These are phyloP conservation scores for Trachelus iudaicus DNA, from an alignment of 2,888 invertebrate species.

Conservation along the genomic window DNA sequence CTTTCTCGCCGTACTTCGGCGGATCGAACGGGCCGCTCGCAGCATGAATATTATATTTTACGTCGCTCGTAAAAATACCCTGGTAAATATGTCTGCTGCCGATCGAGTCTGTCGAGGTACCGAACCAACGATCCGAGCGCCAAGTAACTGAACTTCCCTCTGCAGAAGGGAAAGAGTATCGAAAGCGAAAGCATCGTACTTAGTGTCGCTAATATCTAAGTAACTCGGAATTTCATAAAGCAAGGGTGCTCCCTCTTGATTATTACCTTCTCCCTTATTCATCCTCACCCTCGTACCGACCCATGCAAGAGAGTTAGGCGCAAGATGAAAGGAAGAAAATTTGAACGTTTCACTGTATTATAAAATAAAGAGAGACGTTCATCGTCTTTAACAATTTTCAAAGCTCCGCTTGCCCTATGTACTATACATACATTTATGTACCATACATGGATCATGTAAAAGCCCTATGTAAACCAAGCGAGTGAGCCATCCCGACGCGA, in stretches of 20 bases:
- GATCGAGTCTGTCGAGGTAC: no score
- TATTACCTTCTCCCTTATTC: neutral
- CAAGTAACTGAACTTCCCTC: no score
- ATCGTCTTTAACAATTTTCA: neutral
- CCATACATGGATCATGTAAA: neutral
- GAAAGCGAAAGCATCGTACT: no score
- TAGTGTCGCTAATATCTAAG: neutral
- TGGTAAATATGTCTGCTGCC: no score
- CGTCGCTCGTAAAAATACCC: no score
- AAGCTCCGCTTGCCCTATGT: neutral
- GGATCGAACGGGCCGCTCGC: no score
- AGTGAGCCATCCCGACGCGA: neutral
- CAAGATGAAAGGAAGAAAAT: slow-evolving; percentile 4
- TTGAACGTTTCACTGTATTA: neutral
- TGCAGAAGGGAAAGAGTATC: no score
- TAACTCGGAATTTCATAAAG: neutral
- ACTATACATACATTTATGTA: neutral
- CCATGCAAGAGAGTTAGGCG: neutral
- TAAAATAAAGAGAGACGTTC: neutral
- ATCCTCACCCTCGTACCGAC: neutral
- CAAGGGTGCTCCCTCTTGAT: neutral
- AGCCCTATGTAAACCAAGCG: neutral
- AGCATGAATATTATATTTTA: no score
- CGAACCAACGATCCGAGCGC: no score
- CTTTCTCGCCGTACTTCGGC: neutral